phyloP scores from a whole-genome alignment of 2,113 vertebrate species.

The Anolis carolinensis region DNA sequence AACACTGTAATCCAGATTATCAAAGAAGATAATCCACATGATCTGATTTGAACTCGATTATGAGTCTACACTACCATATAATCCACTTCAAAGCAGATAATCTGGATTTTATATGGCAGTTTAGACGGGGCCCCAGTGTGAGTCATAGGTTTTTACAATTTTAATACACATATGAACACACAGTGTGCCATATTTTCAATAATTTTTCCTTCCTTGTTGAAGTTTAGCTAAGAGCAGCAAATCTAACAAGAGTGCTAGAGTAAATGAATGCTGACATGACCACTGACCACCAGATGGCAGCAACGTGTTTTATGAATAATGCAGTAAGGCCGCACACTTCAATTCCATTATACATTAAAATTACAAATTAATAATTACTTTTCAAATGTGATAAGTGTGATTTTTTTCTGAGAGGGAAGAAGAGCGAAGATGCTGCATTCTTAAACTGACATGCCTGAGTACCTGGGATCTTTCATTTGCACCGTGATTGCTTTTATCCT shows the following conservation, averaged over 20 bases:
- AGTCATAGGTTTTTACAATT: background rate
- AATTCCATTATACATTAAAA: slow-evolving; percentile 62
- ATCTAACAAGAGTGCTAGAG: slow-evolving; percentile 18
- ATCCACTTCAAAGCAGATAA: too few relatives aligned
- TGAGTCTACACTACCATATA: too few relatives aligned
- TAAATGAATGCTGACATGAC: slow-evolving; percentile 50
- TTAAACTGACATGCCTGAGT: background rate
- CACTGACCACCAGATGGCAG: slow-evolving; percentile 88
- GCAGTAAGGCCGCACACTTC: slow-evolving; percentile 62
- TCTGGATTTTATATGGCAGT: too few relatives aligned
- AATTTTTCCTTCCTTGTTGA: background rate
- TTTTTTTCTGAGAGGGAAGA: background rate
- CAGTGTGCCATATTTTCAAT: background rate
- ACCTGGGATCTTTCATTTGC: accelerated
- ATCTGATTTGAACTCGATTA: too few relatives aligned
- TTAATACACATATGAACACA: background rate
- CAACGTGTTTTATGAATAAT: slow-evolving; percentile 84
- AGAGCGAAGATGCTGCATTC: background rate
- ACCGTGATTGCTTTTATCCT: slow-evolving; percentile 17
- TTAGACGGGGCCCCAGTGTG: background rate
- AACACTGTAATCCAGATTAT: too few relatives aligned
- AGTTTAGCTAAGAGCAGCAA: slow-evolving; percentile 20
- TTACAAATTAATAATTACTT: slow-evolving; percentile 52
- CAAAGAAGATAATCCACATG: too few relatives aligned
- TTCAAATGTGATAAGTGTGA: slow-evolving; percentile 20